phyloP scores from a whole-genome alignment of 2,797 vertebrate genomes.

The Amazona finschi region DNA sequence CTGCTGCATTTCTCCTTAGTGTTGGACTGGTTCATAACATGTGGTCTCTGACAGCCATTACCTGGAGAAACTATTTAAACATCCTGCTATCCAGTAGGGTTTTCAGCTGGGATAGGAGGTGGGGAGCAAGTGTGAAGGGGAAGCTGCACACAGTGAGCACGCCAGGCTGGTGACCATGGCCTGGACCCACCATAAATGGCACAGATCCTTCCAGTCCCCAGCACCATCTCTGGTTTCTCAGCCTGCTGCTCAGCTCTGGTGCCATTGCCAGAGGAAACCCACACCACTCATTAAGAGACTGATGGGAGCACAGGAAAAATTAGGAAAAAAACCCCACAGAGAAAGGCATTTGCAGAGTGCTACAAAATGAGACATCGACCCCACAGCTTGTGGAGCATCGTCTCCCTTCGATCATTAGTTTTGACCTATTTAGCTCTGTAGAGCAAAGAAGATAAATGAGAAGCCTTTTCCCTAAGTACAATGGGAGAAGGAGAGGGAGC shows the following conservation, averaged over 20 bases:
- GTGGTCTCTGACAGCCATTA: background rate
- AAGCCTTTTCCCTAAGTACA: background rate
- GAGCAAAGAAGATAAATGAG: background rate
- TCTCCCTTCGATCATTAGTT: background rate
- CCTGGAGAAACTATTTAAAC: background rate
- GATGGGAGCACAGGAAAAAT: background rate
- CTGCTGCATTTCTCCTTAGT: background rate
- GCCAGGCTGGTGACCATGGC: accelerated
- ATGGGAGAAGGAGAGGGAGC: background rate
- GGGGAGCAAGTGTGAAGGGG: accelerated
- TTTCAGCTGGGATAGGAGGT: background rate
- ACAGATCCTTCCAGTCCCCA: accelerated
- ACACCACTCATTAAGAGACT: background rate
- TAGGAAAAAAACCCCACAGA: background rate
- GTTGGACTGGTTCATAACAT: background rate
- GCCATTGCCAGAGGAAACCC: background rate
- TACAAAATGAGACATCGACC: background rate
- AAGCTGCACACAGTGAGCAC: background rate
- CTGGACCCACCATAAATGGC: background rate
- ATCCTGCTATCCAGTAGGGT: background rate
- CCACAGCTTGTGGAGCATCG: background rate
- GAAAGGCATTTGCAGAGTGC: background rate
- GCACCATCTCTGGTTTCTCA: background rate
- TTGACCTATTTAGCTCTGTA: background rate
- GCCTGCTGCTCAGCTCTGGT: background rate